A percentile compares a stretch with the other conserved stretches of the same genome.
Conservation (phyloP, 2,113 vertebrate species). For the Amia ocellicauda region DNA sequence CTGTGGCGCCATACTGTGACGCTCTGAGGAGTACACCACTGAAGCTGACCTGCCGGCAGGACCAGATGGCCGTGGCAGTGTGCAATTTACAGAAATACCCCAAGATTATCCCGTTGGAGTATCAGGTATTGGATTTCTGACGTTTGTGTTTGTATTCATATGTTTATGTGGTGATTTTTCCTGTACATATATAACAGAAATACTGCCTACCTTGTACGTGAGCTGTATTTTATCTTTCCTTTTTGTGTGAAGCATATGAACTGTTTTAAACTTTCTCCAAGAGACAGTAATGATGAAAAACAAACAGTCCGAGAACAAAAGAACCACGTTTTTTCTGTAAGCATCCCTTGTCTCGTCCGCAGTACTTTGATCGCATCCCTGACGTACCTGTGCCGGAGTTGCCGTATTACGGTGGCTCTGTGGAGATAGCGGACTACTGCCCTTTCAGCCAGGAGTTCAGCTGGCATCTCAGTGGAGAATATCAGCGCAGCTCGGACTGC, state of each 20-base stretch:
- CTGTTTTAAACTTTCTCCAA: too few species aligned
- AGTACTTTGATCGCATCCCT: conserved; percentile 90
- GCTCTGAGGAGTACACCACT: conserved; percentile 84
- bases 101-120: conserved; percentile 79
- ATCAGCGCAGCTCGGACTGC: conserved; percentile 92
- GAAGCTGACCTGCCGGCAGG: conserved; percentile 91
- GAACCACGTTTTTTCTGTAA: background rate
- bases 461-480: conserved; percentile 91
- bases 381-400: conserved; percentile 74
- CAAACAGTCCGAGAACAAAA: too few species aligned
- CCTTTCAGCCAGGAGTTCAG: conserved; percentile 97
- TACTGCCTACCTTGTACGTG: too few species aligned
- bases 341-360: conserved; percentile 23
- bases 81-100: conserved; percentile 91
- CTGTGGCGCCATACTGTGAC: conserved; percentile 82
- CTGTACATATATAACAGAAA: background rate
- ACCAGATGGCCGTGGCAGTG: conserved; percentile 92
- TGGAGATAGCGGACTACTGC: conserved; percentile 96
- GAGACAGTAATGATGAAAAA: too few species aligned
- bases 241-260: too few species aligned
- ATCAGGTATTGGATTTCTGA: conserved; percentile 73
- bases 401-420: conserved; percentile 84
- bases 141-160: too few species aligned
- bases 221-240: too few species aligned
- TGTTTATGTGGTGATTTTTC: background rate